A percentile compares a stretch with the other conserved stretches of the same genome.
These are phyloP conservation scores for Microctenopoma lineatum DNA, from an alignment of 2,797 vertebrate species.

Conservation along the genomic window DNA sequence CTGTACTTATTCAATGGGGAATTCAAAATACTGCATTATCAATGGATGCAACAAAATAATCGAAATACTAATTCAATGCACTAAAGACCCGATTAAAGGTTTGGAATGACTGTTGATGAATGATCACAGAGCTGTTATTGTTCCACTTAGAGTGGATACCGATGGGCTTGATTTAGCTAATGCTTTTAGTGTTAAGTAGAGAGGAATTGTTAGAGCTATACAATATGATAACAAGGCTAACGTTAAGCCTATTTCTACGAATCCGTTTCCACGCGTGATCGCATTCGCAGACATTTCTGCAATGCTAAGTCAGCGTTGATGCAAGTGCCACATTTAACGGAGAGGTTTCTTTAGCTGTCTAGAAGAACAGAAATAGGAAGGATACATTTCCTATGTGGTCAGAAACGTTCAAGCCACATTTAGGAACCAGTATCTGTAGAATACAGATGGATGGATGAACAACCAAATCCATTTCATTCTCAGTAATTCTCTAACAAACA, in stretches of 20 bases:
- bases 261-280: neutral
- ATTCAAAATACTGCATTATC: neutral
- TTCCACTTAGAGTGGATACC: neutral
- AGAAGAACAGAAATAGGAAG: neutral
- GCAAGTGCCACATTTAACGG: neutral
- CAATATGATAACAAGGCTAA: neutral
- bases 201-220: too few species aligned
- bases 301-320: too few species aligned
- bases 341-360: neutral
- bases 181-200: too few species aligned
- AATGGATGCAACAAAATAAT: neutral
- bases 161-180: neutral
- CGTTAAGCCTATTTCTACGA: neutral
- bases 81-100: neutral
- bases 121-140: neutral
- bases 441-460: too few species aligned
- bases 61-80: neutral
- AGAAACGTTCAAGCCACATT: neutral
- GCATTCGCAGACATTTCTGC: neutral
- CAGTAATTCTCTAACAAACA: neutral
- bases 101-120: neutral
- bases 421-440: too few species aligned
- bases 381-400: neutral
- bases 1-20: neutral
- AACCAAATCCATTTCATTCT: neutral